Base-by-base conservation (phyloP, 2,888 invertebrate genomes). In the Chrysolina haemoptera region DNA sequence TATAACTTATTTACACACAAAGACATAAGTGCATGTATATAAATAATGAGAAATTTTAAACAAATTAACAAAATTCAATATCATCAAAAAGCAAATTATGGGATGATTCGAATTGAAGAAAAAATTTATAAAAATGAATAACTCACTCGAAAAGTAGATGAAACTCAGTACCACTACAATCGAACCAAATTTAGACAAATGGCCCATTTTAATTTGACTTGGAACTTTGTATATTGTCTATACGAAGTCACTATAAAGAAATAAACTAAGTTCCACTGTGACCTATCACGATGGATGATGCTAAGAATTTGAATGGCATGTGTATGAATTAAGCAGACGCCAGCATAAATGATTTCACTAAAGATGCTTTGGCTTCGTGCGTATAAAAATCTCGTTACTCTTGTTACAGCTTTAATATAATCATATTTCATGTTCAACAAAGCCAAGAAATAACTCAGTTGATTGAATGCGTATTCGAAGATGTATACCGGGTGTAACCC, bases 321-420 rank as follows among this genome's bases (percentile, higher is more conserved):
- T 74, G 68, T 71, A 63, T 64, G 70, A 70, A 74, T 74, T 68
- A 74, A 74, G 35, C 70, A 74, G 74, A 70, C 73, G 70, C 73
- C 67, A 70, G 67, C 63, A 46, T 62, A 53, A 68, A 53, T 53
- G 53, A 53, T 53, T 53, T 53, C 53, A 53, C 53, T 22, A 53
- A 20, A 53, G 53, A 53, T 53, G 53, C 53, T 18, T n/a, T 18
- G 20, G 53, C 53, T 20, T 16, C 53, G 20, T 53, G 53, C 20
- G 53, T 53, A 11, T 12, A 53, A 53, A 53, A 20, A 53, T 53
- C 20, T 53, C 20, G 59, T 65, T 73, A 40, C 43, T 73, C 62
- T 48, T 69, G 53, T 62, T 50, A 35, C 41, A n/a, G 50, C 20
- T 35, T 8, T 53, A 48, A 48, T 48, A n/a, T 9, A 48, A 8